Base-by-base conservation (phyloP, 2,113 vertebrate genomes). In the Camelus dromedarius region DNA sequence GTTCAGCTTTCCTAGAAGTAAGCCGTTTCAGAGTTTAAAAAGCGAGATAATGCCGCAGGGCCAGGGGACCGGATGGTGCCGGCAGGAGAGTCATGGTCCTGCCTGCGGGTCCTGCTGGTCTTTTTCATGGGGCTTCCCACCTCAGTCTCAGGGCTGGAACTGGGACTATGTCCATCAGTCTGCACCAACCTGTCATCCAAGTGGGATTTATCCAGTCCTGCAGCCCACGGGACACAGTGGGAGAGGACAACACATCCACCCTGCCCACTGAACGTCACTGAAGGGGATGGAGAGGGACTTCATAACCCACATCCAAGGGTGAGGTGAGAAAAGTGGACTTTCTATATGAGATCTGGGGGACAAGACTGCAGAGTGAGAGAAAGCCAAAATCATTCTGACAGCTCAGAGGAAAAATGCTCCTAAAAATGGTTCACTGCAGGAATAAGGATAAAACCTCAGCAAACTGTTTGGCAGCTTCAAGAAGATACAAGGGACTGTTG, bases 171-270 rank as follows among this genome's bases (percentile, higher is more conserved):
- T 14, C 50, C 46, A 24, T 79, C 4, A 2, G 19, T 70, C 46
- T 11, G 5, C 18, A 30, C 4, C 48, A 66, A 50, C 2, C 26
- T 5, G 46, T 38, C 56, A 32, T 20, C 16, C 30, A 0, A 1
- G 22, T 8, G 32, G 48, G 8, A 9, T 66, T 15, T 19, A 26
- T 38, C 52, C 35, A 62, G 56, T 15, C 10, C 35, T 6, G 0
- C 2, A 6, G 11, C 3, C 30, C 62, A 35, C 6, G 2, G 1
- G 73, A 32, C 73, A 38, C 3, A 15, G 26, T 0, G 3, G 35
- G 13, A 24, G 7, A 72, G 64, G 72, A 46, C 46, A 6, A 18
- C 0, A 6, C 26, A 52, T 24, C 66, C 30, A 2, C 50, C 30
- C 69, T 56, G 32, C 30, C 26, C 13, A 28, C 10, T 30, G 38